These are phyloP conservation scores for Adelognathus sp. DNA, from an alignment of 2,888 invertebrate genomes.

Conservation along the genomic window DNA sequence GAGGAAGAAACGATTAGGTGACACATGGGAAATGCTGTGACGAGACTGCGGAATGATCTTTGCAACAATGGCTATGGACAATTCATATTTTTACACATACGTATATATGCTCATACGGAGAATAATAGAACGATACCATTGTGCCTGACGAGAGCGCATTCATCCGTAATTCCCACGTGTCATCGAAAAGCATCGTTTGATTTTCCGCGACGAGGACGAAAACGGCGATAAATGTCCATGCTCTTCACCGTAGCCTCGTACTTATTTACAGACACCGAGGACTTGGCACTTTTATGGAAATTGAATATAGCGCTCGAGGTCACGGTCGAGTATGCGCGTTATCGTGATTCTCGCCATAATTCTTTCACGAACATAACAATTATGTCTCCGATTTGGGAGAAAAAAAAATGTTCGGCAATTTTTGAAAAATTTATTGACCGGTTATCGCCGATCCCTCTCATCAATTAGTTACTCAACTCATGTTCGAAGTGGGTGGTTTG, in stretches of 20 bases:
- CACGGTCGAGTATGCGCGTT: constrained; percentile 9
- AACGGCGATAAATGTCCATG: constrained; percentile 29
- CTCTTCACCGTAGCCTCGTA: constrained; percentile 38
- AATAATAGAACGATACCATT: constrained; percentile 9
- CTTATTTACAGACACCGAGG: constrained; percentile 50
- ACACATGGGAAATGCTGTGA: constrained; percentile 63
- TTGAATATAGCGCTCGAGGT: constrained; percentile 52
- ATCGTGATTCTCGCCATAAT: background rate
- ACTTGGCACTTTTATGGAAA: constrained; percentile 44
- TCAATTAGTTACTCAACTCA: too few relatives aligned
- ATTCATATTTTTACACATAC: background rate
- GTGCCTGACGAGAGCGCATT: background rate
- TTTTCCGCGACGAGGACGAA: constrained; percentile 41
- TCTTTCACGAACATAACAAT: too few relatives aligned
- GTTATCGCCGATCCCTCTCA: too few relatives aligned
- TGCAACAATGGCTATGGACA: constrained; percentile 3
- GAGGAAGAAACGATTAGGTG: constrained; percentile 46
- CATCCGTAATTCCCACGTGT: constrained; percentile 49
- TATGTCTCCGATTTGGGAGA: too few relatives aligned
- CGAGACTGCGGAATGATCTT: constrained; percentile 54
- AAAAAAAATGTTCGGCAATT: too few relatives aligned
- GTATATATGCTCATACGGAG: background rate
- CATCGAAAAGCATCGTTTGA: constrained; percentile 43
- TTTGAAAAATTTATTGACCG: too few relatives aligned
- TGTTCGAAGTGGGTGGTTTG: too few relatives aligned